Base-by-base conservation (phyloP, 2,797 vertebrate genomes). In the Lacerta bilineata region DNA sequence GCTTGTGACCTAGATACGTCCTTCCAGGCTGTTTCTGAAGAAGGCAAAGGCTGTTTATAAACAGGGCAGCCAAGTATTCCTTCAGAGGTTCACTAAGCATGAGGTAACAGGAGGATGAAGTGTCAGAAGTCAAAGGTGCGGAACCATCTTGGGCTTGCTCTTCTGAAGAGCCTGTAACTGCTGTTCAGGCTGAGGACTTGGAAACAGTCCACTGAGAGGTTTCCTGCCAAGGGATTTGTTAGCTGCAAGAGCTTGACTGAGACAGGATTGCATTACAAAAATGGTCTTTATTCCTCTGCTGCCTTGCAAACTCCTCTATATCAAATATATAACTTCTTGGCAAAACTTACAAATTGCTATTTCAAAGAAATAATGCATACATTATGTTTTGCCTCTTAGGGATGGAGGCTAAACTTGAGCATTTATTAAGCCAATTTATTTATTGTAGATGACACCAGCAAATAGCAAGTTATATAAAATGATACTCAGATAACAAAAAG, bases 191-290 rank as follows among this genome's bases (percentile, higher is more conserved):
- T 87, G 88, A 93, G 88, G 85, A 86, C 90, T 94, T 96, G 95
- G 95, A 96, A 93, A 90, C 11, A 85, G 84, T 92, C 93, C 87
- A 92, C 50, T 41, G 1, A 81, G 77, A 94, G 93, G 87, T 91
- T 43, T 94, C 90, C 88, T 96, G 95, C 94, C 94, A 96, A 89
- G 78, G 92, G 91, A 95, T 95, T 96, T 95, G 82, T 91, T 90
- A 86, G 61, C 85, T 91, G 85, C 15, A 86, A 93, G 87, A 93
- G 64, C 85, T 96, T 91, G 93, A 85, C 90, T 94, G 91, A 94
- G 91, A 55, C 46, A 91, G 85, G 84, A 92, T 94, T 95, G 94
- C 94, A 78, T 94, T 95, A 84, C 5, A 95, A 95, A 93, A 96
- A 92, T 90, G 80, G 64, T 93, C 89, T 95, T 29, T 59, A 87